Percentiles rank a stretch among this genome's conserved stretches.
Conservation (phyloP, 2,888 invertebrate genomes). For the Isotomurus palustris region DNA sequence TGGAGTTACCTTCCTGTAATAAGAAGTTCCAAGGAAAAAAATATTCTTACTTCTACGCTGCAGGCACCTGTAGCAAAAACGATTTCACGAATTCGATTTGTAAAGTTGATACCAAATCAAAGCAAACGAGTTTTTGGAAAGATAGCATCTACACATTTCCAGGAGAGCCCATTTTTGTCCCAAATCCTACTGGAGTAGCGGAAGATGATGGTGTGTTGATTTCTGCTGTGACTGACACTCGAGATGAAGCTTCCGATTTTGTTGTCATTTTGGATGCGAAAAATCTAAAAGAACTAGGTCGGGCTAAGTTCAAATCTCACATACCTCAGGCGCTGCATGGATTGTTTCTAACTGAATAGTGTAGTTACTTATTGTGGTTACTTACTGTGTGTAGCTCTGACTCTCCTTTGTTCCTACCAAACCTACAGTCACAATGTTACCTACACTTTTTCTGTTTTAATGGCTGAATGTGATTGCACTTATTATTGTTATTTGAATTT, state of each 20-base stretch:
- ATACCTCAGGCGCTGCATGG: conserved; percentile 18
- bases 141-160: conserved; percentile 36
- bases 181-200: conserved; percentile 49
- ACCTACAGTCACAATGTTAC: too few relatives aligned
- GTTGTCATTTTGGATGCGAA: conserved; percentile 49
- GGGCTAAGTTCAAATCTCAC: conserved; percentile 54
- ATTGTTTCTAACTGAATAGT: conserved; percentile 17
- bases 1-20: conserved; percentile 54
- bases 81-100: conserved; percentile 44
- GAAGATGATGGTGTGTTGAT: conserved; percentile 54
- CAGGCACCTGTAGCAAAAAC: conserved; percentile 48
- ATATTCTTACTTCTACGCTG: conserved; percentile 54
- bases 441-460: too few relatives aligned
- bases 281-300: conserved; percentile 56
- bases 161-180: conserved; percentile 53
- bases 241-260: conserved; percentile 35
- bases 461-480: too few relatives aligned
- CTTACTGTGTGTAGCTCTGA: too few relatives aligned
- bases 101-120: conserved; percentile 27
- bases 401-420: too few relatives aligned
- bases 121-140: conserved; percentile 20
- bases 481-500: too few relatives aligned
- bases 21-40: conserved; percentile 48
- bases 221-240: conserved; percentile 46
- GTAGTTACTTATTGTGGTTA: not conserved